phyloP scores from a whole-genome alignment of 2,888 invertebrate genomes.

The Tetranychus piercei region DNA sequence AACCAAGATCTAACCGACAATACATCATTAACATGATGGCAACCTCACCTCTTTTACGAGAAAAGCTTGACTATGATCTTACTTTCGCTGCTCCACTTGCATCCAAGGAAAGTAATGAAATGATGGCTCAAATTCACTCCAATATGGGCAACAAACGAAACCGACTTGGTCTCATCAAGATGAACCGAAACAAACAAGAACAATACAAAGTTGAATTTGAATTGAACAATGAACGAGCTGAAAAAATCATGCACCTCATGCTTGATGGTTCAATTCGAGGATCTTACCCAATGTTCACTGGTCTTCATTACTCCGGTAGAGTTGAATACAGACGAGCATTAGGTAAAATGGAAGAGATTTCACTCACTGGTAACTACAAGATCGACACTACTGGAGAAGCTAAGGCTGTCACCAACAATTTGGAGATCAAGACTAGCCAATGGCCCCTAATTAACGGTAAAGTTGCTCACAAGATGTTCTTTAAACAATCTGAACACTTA shows the following conservation, averaged over 20 bases:
- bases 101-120: neutral
- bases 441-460: neutral
- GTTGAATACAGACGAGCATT: neutral
- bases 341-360: neutral
- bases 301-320: neutral
- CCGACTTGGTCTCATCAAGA: neutral
- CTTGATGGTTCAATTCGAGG: neutral
- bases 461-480: neutral
- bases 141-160: neutral
- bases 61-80: constrained; percentile 1
- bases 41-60: neutral
- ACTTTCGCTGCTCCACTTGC: neutral
- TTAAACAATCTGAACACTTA: neutral
- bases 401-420: neutral
- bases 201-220: neutral
- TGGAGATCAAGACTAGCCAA: neutral
- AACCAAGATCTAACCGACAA: neutral
- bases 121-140: neutral
- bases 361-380: neutral
- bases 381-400: neutral
- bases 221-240: neutral
- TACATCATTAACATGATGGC: neutral
- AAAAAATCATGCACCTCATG: neutral
- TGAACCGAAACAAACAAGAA: neutral
- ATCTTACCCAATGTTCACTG: neutral